Conservation (phyloP, 2,888 invertebrate genomes). For the Macrosiphum euphorbiae region DNA sequence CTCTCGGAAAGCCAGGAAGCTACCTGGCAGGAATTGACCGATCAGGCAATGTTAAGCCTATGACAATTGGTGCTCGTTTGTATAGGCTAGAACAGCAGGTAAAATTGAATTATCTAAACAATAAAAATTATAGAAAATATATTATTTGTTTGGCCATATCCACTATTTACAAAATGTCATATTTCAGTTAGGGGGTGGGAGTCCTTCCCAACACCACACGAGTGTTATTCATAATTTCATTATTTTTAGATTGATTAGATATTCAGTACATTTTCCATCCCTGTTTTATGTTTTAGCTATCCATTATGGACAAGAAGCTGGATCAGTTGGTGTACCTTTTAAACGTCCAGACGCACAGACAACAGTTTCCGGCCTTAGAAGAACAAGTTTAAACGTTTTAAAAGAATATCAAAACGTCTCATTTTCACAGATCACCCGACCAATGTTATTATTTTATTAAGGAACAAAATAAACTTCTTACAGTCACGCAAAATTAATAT, state of each 20-base stretch:
- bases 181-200: not conserved
- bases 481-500: conserved; percentile 15
- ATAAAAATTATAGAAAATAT: not conserved
- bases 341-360: conserved; percentile 75
- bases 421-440: conserved; percentile 23
- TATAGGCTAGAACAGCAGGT: conserved; percentile 85
- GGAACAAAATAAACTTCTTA: not conserved
- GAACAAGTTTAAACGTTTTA: conserved; percentile 67
- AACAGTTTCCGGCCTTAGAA: conserved; percentile 71
- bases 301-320: conserved; percentile 76
- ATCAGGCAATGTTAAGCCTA: conserved; percentile 79
- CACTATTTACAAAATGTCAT: not conserved
- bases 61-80: conserved; percentile 83
- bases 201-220: not conserved
- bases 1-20: conserved; percentile 84
- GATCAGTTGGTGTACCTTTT: conserved; percentile 76
- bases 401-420: conserved; percentile 73
- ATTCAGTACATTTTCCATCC: not conserved
- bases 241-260: not conserved
- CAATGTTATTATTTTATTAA: conserved; percentile 36
- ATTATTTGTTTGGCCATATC: not conserved
- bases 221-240: not conserved
- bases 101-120: not conserved
- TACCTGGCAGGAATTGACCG: conserved; percentile 80
- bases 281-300: conserved; percentile 72